These are phyloP conservation scores for Apus apus DNA, from an alignment of 2,113 vertebrate genomes.

Conservation along the genomic window DNA sequence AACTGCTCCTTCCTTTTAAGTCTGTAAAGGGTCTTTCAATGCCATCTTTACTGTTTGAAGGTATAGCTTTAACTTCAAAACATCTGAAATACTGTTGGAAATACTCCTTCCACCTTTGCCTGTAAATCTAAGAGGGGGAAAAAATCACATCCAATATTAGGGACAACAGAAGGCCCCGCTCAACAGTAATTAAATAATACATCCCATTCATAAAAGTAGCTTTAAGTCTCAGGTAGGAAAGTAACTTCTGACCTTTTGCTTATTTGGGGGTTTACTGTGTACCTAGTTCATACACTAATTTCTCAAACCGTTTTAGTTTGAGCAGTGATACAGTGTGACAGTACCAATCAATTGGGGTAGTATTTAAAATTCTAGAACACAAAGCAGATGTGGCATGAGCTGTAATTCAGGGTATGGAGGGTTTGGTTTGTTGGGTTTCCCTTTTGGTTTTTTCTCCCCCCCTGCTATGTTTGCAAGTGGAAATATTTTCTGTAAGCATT, in stretches of 20 bases:
- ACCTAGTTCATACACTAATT: background rate
- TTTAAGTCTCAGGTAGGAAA: background rate
- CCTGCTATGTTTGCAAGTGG: fast-evolving
- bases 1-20: background rate
- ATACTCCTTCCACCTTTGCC: background rate
- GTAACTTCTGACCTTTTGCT: background rate
- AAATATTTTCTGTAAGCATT: background rate
- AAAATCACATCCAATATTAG: background rate
- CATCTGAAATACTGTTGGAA: background rate
- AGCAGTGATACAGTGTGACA: background rate
- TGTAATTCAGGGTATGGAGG: background rate
- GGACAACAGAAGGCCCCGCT: background rate
- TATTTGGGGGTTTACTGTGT: background rate
- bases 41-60: background rate
- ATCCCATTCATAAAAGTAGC: background rate
- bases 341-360: background rate
- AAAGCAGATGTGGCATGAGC: background rate
- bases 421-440: background rate
- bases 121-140: background rate
- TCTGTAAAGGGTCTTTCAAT: background rate
- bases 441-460: background rate
- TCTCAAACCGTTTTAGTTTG: background rate
- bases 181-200: background rate
- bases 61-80: background rate
- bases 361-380: background rate